phyloP scores from a whole-genome alignment of 2,888 invertebrate species.

The Calephelis perditalis region DNA sequence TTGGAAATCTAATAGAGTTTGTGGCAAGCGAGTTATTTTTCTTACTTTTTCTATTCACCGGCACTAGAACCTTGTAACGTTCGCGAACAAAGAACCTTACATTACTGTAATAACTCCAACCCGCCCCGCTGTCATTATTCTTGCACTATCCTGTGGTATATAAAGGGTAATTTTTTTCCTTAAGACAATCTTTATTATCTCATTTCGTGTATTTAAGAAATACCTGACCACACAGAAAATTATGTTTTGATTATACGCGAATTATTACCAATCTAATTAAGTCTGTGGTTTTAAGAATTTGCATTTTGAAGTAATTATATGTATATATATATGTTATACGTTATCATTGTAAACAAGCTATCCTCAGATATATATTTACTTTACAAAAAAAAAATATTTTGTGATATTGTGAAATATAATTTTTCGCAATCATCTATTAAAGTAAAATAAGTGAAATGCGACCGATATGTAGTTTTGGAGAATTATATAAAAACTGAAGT shows the following conservation, averaged over 20 bases:
- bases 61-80: slow-evolving; percentile 67
- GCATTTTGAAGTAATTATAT: too few relatives aligned
- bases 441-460: too few relatives aligned
- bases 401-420: too few relatives aligned
- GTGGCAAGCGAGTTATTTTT: slow-evolving; percentile 70
- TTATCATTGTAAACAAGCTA: too few relatives aligned
- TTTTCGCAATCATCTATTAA: too few relatives aligned
- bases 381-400: too few relatives aligned
- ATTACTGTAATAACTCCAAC: slow-evolving; percentile 71
- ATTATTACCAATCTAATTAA: too few relatives aligned
- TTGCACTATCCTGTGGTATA: slow-evolving; percentile 63
- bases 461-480: too few relatives aligned
- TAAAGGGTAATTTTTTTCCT: slow-evolving; percentile 45
- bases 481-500: too few relatives aligned
- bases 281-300: too few relatives aligned
- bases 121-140: slow-evolving; percentile 72
- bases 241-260: slow-evolving; percentile 14
- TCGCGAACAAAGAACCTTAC: slow-evolving; percentile 67
- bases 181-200: slow-evolving; percentile 20
- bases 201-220: slow-evolving; percentile 20
- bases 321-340: too few relatives aligned
- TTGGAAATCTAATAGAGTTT: slow-evolving; percentile 75
- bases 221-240: slow-evolving; percentile 14
- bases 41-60: slow-evolving; percentile 65
- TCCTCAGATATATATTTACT: too few relatives aligned